Evolutionary conservation across 2,888 invertebrate species (phyloP).

Genomic region (Taphrorychus bicolor): DNA sequence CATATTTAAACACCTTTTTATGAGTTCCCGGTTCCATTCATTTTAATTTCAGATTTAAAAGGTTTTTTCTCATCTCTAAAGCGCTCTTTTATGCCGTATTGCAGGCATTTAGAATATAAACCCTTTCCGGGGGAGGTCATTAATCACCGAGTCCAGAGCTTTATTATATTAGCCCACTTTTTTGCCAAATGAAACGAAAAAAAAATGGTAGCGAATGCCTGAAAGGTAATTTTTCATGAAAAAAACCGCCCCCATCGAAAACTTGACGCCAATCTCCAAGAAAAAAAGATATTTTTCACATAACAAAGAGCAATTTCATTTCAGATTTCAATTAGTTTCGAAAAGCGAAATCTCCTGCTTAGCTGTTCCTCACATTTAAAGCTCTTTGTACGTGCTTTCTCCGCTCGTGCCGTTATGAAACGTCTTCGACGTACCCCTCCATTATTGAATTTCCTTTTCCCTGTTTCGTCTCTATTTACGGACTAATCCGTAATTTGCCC

Average conservation of each 20-base stretch:
- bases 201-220: too few species aligned
- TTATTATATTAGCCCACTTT: too few species aligned
- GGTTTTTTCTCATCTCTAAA: slow-evolving; percentile 24
- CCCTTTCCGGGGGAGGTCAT: slow-evolving; percentile 20
- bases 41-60: slow-evolving; percentile 28
- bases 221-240: too few species aligned
- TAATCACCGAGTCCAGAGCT: slow-evolving; percentile 10
- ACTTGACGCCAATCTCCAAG: too few species aligned
- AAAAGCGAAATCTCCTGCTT: neutral
- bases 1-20: slow-evolving; percentile 16
- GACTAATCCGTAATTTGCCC: slow-evolving; percentile 21
- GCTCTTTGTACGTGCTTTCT: neutral
- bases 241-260: too few species aligned
- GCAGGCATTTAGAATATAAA: slow-evolving; percentile 13
- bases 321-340: neutral
- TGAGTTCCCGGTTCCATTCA: slow-evolving; percentile 16
- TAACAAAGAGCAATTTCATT: neutral
- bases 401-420: neutral
- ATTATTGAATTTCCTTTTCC: slow-evolving; percentile 25
- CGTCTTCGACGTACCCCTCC: slow-evolving; percentile 5
- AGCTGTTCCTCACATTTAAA: neutral
- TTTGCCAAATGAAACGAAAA: too few species aligned
- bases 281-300: neutral
- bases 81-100: slow-evolving; percentile 14
- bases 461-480: slow-evolving; percentile 22